These are phyloP conservation scores for Zaprionus camerounensis DNA, from an alignment of 1,140 invertebrate genomes.

Conservation along the genomic window DNA sequence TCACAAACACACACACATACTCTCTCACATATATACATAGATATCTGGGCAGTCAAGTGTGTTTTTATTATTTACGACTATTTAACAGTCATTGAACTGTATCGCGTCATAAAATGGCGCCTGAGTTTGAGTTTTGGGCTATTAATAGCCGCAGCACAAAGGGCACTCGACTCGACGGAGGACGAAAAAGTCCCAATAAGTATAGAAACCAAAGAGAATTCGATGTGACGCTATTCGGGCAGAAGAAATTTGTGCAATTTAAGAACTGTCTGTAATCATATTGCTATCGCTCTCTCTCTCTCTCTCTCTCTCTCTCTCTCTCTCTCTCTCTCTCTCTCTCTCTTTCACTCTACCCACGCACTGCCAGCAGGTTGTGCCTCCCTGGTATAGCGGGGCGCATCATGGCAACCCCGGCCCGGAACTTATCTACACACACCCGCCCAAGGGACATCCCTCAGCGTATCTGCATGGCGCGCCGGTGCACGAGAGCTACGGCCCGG, in stretches of 20 bases:
- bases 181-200: constrained; percentile 26
- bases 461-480: constrained; percentile 82
- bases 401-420: constrained; percentile 59
- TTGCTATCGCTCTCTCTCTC: constrained; percentile 16
- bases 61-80: constrained; percentile 67
- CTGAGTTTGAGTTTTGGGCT: constrained; percentile 45
- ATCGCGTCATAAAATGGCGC: constrained; percentile 40
- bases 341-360: not conserved
- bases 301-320: not conserved
- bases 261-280: constrained; percentile 49
- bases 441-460: constrained; percentile 78
- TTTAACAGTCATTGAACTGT: constrained; percentile 74
- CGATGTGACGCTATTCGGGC: constrained; percentile 5
- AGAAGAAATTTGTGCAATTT: constrained; percentile 32
- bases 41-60: constrained; percentile 27
- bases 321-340: not conserved
- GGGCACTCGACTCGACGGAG: constrained; percentile 24
- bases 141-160: constrained; percentile 63
- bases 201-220: not conserved
- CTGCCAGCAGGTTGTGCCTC: constrained; percentile 68
- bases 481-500: constrained; percentile 76
- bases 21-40: not conserved
- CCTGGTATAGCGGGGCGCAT: constrained; percentile 77
- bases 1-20: not conserved
- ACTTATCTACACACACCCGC: constrained; percentile 79